Base-by-base conservation (phyloP, 2,113 vertebrate species). In the Platichthys stellatus region DNA sequence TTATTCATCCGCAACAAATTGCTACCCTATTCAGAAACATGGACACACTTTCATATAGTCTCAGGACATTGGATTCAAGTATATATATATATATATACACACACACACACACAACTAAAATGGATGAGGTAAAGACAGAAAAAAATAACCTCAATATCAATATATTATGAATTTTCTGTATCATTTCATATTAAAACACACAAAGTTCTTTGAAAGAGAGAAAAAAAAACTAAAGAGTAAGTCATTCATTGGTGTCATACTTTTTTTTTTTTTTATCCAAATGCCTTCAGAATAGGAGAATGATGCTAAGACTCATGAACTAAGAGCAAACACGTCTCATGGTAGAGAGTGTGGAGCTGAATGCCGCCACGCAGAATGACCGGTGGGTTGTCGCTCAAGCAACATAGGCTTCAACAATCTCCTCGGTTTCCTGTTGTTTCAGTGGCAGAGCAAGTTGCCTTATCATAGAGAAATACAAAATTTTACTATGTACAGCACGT, bases 221-320 rank as follows among this genome's bases (percentile, higher is more conserved):
- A 81, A 69, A 89, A 69, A 80, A 80, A 87, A 83, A 78, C 63
- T 12, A 75, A 87, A 87, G 87, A 80, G 76, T 78, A 74, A 86
- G 88, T 93, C 93, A 94, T 93, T 94, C 94, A 93, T 92, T 91
- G 91, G 88, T 89, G 89, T 94, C 92, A 85, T 88, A 92, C 82
- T 83, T 89, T 74, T 71, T 64, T 72, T 51, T 63, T 43, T 5
- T 28, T 28, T 28, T 24, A 82, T 87, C 81, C 89, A 88, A 84
- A 87, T 90, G 83, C 83, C 84, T 90, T 86, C 86, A 87, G 86
- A 72, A 81, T 17, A 76, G 77, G 76, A 67, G 72, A 81, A 77
- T 68, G 49, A 80, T 51, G 74, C 74, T 82, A 80, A 72, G 83
- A 80, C 61, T 75, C 24, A 72, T 57, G 23, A 75, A 43, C 76